Evolutionary conservation across 1,140 invertebrate species (phyloP).

Genomic region (Mactra quadrangularis): DNA sequence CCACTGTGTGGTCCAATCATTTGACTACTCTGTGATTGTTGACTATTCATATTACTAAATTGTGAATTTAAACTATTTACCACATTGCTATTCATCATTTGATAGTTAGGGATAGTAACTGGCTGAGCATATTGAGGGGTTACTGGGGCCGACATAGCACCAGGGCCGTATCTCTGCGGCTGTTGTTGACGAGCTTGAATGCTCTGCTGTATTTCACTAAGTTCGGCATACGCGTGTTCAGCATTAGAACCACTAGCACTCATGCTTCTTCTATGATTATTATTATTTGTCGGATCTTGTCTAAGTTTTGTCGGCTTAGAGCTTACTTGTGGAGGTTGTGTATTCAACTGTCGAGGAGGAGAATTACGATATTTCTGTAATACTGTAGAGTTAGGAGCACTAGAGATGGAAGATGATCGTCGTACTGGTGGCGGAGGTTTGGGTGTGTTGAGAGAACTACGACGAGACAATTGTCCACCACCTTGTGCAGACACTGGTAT

Average conservation of each 20-base stretch:
- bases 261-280: conserved; percentile 41
- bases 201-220: conserved; percentile 56
- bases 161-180: conserved; percentile 11
- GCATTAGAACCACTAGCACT: conserved; percentile 56
- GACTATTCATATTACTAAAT: conserved; percentile 44
- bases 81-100: conserved; percentile 31
- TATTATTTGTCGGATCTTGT: not conserved
- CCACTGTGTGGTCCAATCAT: not conserved
- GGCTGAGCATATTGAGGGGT: conserved; percentile 59
- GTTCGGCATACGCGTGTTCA: conserved; percentile 56
- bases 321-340: conserved; percentile 7
- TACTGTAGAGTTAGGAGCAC: conserved; percentile 71
- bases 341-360: conserved; percentile 48
- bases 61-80: conserved; percentile 58
- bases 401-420: conserved; percentile 92
- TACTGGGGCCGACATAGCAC: conserved; percentile 48
- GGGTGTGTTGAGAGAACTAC: conserved; percentile 87
- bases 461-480: conserved; percentile 81
- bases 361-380: conserved; percentile 54
- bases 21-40: conserved; percentile 12
- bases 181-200: conserved; percentile 55
- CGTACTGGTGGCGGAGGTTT: conserved; percentile 94
- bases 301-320: not conserved
- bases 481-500: conserved; percentile 74
- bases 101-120: conserved; percentile 31